Evolutionary conservation across 1,140 invertebrate genomes (phyloP), one percentile per base, ranked within the genome.

Genomic region (Muscidifurax raptorellus): DNA sequence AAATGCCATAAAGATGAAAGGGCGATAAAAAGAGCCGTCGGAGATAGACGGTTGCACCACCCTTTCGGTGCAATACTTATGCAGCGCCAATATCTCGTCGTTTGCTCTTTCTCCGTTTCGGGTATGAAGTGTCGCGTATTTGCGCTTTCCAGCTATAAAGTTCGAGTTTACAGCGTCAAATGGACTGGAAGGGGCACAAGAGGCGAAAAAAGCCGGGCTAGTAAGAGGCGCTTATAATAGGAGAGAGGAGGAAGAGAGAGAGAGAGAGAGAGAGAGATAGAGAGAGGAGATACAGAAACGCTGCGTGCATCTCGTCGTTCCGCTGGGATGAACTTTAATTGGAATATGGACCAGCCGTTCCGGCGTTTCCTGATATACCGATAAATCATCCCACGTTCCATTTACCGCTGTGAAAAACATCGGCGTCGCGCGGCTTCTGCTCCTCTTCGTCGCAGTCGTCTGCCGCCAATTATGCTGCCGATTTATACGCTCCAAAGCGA

Each of bases 271-370:
- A 59, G 67, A 81, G 71, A 82, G 86, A 80, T 85, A 77, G 82
- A 85, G 22, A 44, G 64, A 74, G 89, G 82, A 80, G 86, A 87
- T 83, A 52, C 18, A 59, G 52, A n/a, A 59, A 22, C 52, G 84
- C 86, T 85, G 83, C 85, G 78, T 87, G 86, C 87, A 88, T 89
- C 88, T 82, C 27, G 52, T 18, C 88, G 89, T 92, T 92, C 89
- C 92, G 89, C 88, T 88, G 92, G 92, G 89, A 92, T 92, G 90
- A 92, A 92, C 91, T 93, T 92, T 93, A 93, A 93, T 92, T 93
- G 92, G 92, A 93, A 93, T 92, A 92, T 92, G 91, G 91, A 92
- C 91, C 52, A 59, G 52, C 88, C 90, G 89, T 90, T 92, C 90
- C 91, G 89, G 89, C 89, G 87, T 92, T 91, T 92, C 91, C 90